Evolutionary conservation across 2,888 invertebrate genomes (phyloP), one percentile per base, ranked within the genome.

Genomic region (Lamellibrachia satsuma): DNA sequence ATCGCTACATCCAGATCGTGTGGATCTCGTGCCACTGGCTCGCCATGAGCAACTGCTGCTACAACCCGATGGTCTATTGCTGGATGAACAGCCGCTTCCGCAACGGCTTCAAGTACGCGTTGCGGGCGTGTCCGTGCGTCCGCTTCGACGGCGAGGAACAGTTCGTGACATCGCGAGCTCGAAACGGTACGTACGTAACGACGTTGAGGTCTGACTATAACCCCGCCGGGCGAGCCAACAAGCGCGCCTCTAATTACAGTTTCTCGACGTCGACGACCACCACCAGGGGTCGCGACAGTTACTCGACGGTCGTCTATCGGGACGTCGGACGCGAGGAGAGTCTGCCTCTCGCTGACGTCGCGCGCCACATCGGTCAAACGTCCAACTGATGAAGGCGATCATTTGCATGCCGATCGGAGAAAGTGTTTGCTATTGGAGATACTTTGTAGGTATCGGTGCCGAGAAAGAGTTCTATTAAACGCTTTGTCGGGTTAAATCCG

Each of bases 31-130:
- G 95, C 52, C 95, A 96, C 93, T 96, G 96, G 95, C 93, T 96
- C 27, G 95, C 96, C 90, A 96, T 96, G 96, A 95, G 95, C 57
- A 96, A 96, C 94, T 95, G 95, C 91, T 96, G 96, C 94, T 95
- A 95, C 94, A 96, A 96, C 92, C 96, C 96, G 8, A 95, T 96
- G 91, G 96, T 96, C 52, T 96, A 96, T 94, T 96, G 96, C 93
- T 96, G 95, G 95, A 96, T 96, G 95, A 96, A 96, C 94, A 94
- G 95, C 91, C 94, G 94, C 90, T 96, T 95, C 93, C 94, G 96
- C 15, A 93, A 94, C 91, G 96, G 95, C 52, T 95, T 96, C 93
- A 94, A 94, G 52, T 93, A 93, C 90, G 93, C 90, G 91, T 93
- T 93, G 57, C 91, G 27, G 39, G 52, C 57, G 52, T 91, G 52